Evolutionary conservation across 1,140 invertebrate species (phyloP), one percentile per base, ranked within the genome.

Genomic region (Diorhabda carinulata): DNA sequence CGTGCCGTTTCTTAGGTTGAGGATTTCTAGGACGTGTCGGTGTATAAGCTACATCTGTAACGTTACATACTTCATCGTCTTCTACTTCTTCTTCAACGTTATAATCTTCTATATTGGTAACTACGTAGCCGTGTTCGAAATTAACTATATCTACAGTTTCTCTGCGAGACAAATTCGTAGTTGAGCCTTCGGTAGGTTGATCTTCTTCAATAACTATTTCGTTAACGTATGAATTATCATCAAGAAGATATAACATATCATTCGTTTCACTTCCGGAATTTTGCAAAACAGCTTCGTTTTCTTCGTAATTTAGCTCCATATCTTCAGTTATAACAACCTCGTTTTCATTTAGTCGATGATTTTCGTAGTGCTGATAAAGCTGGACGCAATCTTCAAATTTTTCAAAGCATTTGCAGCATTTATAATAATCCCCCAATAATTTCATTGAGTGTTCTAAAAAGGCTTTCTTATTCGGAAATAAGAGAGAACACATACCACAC

Each of bases 81-180:
- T 72, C 73, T 7, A 69, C 44, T 65, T 76, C 66, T 6, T 68
- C 67, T 41, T 66, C 67, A 5, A 71, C 70, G 2, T 69, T 66
- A 8, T 72, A 69, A 5, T 76, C 72, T 7, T 79, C 74, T 57
- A 80, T 74, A 9, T 71, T 71, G 3, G 76, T 72, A 9, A 79
- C 74, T 60, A 80, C 76, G 67, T 80, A 80, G 5, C 78, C 79
- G 61, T 80, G 79, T 56, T 80, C 79, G 2, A 79, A 67, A 56
- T 75, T 76, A 0, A 79, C 76, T 5, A 79, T 71, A 25, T 74
- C 68, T 1, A 69, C 61, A 43, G 72, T 72, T 58, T 77, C 72
- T 65, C 52, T 58, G 25, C 3, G 5, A 57, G 63, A 43, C 65
- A 58, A 52, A 8, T 43, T n/a, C 8, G 25, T 25, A 4, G n/a